Base-by-base conservation (phyloP, 2,113 vertebrate species). In the Baryphthengus martii region DNA sequence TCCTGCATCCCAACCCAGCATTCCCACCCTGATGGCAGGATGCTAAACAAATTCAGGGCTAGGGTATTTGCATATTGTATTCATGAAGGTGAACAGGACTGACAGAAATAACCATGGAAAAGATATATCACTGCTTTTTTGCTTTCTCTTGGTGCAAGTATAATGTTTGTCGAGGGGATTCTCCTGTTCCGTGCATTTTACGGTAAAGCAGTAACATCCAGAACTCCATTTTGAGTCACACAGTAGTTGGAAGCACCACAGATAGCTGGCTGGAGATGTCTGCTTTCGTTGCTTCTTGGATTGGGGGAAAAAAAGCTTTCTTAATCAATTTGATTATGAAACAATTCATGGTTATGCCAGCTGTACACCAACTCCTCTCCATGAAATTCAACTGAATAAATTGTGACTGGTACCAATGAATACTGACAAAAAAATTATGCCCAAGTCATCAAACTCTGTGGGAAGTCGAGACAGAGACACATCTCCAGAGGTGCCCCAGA, bases 391-490 rank as follows among this genome's bases (percentile, higher is more conserved):
- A 63, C 11, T 61, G 44, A 63, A 35, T 47, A 61, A 65, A 33
- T 29, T 1, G 0, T 0, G 0, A 21, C 20, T 6, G 8, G 7
- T 62, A 26, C 20, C 12, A 17, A 40, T 7, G 26, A 82, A 26
- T 10, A 26, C 33, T 16, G 16, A 28, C 6, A 31, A 37, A 62
- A 62, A 67, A 47, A 17, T 15, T 11, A n/a, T 40, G 29, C 44
- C 6, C 13, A 56, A 90, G 47, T 17, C 7, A 1, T 11, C 26
- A 40, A 39, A 53, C 20, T 28, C 50, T 31, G 50, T 40, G 6
- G 11, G 45, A 85, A 61, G 15, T 10, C 80, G 42, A 63, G 17
- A 31, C 15, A 40, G 71, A 72, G 20, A 16, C 1, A 0, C 6
- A 5, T 37, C 67, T 73, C 79, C 21, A 74, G 73, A 53, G 20